These are phyloP conservation scores for Megaceryle torquata DNA, from an alignment of 2,113 vertebrate species.

Conservation along the genomic window DNA sequence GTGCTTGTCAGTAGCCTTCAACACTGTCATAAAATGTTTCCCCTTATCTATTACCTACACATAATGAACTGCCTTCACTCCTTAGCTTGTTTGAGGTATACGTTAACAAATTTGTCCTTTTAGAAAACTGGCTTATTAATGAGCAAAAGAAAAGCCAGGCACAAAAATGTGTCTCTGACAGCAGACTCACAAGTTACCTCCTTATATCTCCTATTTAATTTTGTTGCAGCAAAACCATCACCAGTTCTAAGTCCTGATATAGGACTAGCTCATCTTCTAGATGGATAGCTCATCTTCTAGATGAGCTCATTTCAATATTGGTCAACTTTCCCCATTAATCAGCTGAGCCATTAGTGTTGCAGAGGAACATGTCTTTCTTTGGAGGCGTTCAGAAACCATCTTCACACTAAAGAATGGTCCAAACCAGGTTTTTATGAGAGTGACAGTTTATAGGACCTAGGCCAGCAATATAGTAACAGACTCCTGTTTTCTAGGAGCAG, in stretches of 20 bases:
- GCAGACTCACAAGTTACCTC: background rate
- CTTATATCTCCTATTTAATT: background rate
- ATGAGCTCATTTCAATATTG: background rate
- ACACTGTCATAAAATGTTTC: background rate
- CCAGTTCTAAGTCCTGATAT: fast-evolving
- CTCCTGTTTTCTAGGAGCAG: background rate
- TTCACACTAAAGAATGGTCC: background rate
- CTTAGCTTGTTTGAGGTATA: background rate
- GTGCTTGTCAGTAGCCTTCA: background rate
- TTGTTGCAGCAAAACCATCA: background rate
- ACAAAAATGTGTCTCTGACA: background rate
- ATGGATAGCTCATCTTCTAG: no score
- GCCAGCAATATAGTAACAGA: background rate
- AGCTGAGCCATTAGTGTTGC: background rate
- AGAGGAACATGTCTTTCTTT: background rate
- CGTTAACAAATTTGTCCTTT: background rate
- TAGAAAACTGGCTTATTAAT: background rate
- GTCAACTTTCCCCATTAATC: background rate
- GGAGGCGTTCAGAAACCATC: background rate
- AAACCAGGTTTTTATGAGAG: background rate
- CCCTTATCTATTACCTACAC: background rate
- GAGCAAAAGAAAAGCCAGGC: background rate
- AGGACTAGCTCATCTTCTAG: no score
- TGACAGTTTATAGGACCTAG: background rate
- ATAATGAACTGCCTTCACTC: background rate